These are phyloP conservation scores for Heterodera schachtii DNA, from an alignment of 1,140 invertebrate species.

Conservation along the genomic window DNA sequence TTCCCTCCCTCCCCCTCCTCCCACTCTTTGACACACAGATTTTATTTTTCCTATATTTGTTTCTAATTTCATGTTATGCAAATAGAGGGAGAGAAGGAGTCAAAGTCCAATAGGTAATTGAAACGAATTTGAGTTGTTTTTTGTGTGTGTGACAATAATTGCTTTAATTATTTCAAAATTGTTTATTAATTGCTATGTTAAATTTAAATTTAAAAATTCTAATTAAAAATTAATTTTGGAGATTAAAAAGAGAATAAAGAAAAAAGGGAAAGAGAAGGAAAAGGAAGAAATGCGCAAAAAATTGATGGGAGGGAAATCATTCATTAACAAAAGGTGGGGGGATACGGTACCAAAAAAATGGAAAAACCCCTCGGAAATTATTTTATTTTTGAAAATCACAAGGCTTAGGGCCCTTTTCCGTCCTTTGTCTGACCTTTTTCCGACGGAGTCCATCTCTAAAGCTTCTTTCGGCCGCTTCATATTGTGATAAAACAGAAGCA, in stretches of 20 bases:
- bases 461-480: neutral
- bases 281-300: conserved; percentile 1
- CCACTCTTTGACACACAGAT: too few relatives aligned
- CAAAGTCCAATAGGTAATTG: too few relatives aligned
- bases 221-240: neutral
- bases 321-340: neutral
- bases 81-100: too few relatives aligned
- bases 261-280: neutral
- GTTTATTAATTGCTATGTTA: too few relatives aligned
- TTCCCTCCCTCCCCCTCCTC: too few relatives aligned
- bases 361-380: neutral
- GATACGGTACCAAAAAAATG: neutral
- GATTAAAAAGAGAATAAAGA: neutral
- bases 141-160: too few relatives aligned
- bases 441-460: neutral
- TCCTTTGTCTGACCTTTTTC: neutral
- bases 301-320: neutral
- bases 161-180: too few relatives aligned
- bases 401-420: neutral
- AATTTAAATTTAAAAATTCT: too few relatives aligned
- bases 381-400: neutral
- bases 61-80: too few relatives aligned
- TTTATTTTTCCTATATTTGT: too few relatives aligned
- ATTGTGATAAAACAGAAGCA: neutral
- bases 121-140: too few relatives aligned